Percentiles rank a stretch among this genome's conserved stretches.
phyloP scores from a whole-genome alignment of 1,140 invertebrate genomes.

The Proales similis region DNA sequence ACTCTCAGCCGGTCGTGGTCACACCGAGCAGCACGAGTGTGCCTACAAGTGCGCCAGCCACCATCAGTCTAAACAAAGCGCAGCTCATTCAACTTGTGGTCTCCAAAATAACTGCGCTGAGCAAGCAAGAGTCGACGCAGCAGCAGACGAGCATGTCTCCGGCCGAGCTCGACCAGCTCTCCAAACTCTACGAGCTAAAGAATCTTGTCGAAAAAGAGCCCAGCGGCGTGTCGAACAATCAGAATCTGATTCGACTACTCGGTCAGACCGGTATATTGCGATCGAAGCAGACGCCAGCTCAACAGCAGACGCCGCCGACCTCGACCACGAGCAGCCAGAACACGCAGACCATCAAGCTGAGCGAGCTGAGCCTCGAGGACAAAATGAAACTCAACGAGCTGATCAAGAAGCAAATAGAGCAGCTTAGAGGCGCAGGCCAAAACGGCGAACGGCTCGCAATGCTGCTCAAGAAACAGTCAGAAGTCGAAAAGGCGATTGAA shows the following conservation, averaged over 20 bases:
- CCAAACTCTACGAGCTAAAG: too few species aligned
- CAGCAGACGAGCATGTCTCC: conserved; percentile 12
- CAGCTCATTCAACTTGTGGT: conserved; percentile 4
- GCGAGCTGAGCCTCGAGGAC: conserved; percentile 10
- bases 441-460: conserved; percentile 12
- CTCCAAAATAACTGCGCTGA: conserved; percentile 17
- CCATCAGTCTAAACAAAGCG: too few species aligned
- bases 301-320: neutral
- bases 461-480: conserved; percentile 17
- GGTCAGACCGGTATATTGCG: too few species aligned
- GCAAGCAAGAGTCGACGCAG: conserved; percentile 5
- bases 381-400: conserved; percentile 30
- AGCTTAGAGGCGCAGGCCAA: neutral
- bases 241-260: too few species aligned
- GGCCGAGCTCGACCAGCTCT: conserved; percentile 27
- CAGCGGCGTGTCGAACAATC: too few species aligned
- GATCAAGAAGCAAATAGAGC: conserved; percentile 31
- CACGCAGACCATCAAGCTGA: conserved; percentile 24
- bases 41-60: too few species aligned
- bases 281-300: neutral
- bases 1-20: too few species aligned
- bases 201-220: too few species aligned
- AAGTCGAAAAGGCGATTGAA: conserved; percentile 16
- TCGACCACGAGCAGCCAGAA: conserved; percentile 22
- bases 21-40: too few species aligned